Base-by-base conservation (phyloP, 2,888 invertebrate species). In the Ornithoptera alexandrae region DNA sequence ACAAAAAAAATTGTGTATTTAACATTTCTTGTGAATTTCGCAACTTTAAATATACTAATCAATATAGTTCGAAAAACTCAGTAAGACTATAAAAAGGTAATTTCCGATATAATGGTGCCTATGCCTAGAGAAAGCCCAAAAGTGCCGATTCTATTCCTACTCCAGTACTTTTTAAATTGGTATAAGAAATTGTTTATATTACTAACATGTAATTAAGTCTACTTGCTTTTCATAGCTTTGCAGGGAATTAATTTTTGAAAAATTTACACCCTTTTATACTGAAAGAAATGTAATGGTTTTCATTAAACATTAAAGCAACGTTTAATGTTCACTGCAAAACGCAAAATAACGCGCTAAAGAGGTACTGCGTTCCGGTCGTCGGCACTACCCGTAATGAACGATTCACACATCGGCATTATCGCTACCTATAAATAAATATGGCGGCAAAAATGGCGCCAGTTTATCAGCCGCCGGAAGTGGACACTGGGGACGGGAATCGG, bases 371-470 rank as follows among this genome's bases (percentile, higher is more conserved):
- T 83, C 79, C 79, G 71, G 50, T 67, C 72, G 69, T 73, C 69
- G 71, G 78, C 75, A 78, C 75, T 70, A 73, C 76, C 73, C 74
- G 77, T 84, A 87, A 87, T 85, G 84, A 85, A 87, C 85, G 84
- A 81, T 84, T 82, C 83, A 76, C 83, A 82, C 81, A 86, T 86
- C 81, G 82, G 81, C 85, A 89, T 91, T 89, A 93, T 91, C 90
- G 84, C 83, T 78, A 85, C 86, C 91, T 88, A 93, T 93, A 93
- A 93, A 93, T 92, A 93, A 92, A 93, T 92, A 92, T 90, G 87
- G 90, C 86, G 88, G 90, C 85, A 93, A 93, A 93, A 93, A 93
- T 92, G 89, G 91, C 85, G 83, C 76, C 92, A 87, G 89, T 93
- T 92, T 93, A 93, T 93, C 93, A 92, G 91, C 79, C 80, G 79